Conservation (phyloP, 2,113 vertebrate genomes). For the Sebastes fasciatus region DNA sequence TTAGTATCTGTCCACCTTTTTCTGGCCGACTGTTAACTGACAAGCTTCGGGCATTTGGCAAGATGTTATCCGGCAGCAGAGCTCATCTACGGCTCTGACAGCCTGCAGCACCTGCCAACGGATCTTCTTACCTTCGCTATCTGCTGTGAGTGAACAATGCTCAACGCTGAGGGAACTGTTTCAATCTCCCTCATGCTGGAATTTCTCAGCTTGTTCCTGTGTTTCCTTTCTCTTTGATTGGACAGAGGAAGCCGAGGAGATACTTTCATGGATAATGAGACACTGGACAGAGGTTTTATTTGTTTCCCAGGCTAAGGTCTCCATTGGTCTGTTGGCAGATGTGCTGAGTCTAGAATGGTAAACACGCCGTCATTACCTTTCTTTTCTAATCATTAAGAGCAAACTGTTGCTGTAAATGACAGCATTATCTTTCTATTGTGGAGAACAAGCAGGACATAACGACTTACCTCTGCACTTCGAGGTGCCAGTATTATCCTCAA, state of each 20-base stretch:
- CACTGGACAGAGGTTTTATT: constrained; percentile 81
- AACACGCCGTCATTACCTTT: constrained; percentile 44
- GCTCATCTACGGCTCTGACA: constrained; percentile 83
- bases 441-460: constrained; percentile 46
- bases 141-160: constrained; percentile 79
- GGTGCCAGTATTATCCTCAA: constrained; percentile 52
- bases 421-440: constrained; percentile 28
- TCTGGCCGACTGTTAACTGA: constrained; percentile 82
- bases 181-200: constrained; percentile 77
- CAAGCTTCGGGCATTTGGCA: constrained; percentile 83
- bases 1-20: constrained; percentile 81
- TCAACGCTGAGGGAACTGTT: constrained; percentile 76
- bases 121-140: constrained; percentile 79
- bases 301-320: constrained; percentile 80
- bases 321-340: constrained; percentile 77
- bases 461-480: constrained; percentile 43
- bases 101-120: constrained; percentile 84
- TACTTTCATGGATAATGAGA: constrained; percentile 84
- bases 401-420: constrained; percentile 17
- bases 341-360: constrained; percentile 40
- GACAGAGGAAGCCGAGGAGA: constrained; percentile 72
- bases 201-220: constrained; percentile 73
- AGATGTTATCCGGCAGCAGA: constrained; percentile 81
- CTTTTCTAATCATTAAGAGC: constrained; percentile 51
- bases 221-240: constrained; percentile 80